Percentiles rank a stretch among this genome's conserved stretches.
Conservation (phyloP, 2,113 vertebrate species). For the Xenopus tropicalis region UCB_Xtro_10.0 CM004448.2:136572501-136573000, state of each 20-base stretch:
- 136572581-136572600: constrained; percentile 19
- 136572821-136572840: neutral
- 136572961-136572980: too few species aligned
- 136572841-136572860: too few species aligned
- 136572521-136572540: neutral
- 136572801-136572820: constrained; percentile 11
- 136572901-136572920: too few species aligned
- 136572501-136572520: neutral
- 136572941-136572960: too few species aligned
- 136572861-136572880: too few species aligned
- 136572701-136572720: constrained; percentile 32
- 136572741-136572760: constrained; percentile 32
- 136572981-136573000: too few species aligned
- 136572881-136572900: too few species aligned
- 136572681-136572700: constrained; percentile 36
- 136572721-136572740: constrained; percentile 19
- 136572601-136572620: constrained; percentile 25
- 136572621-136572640: constrained; percentile 33
- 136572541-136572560: constrained; percentile 8
- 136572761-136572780: constrained; percentile 37
- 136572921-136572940: too few species aligned
- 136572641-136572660: constrained; percentile 26
- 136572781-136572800: constrained; percentile 15
- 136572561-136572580: neutral
- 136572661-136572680: constrained; percentile 30